Base-by-base conservation (phyloP, 2,797 vertebrate species). In the Gallinago solitaria region DNA sequence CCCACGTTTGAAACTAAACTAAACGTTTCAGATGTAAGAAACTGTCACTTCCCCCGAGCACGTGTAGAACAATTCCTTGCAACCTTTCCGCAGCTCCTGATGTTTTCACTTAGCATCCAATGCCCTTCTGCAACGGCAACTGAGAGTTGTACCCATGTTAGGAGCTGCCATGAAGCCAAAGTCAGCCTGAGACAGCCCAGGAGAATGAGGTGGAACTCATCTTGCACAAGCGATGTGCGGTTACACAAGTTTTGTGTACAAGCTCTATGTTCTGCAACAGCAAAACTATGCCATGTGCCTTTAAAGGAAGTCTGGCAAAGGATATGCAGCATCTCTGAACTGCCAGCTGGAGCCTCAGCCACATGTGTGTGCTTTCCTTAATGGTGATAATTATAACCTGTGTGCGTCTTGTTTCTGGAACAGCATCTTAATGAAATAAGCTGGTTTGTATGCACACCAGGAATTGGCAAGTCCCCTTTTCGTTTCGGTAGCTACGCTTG, bases 181-280 rank as follows among this genome's bases (percentile, higher is more conserved):
- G 45, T 5, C 30, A 30, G 60, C 9, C 61, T 1, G 2, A 19
- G 65, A 24, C 47, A 48, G 47, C 47, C 23, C 63, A 2, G 41
- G n/a, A 51, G 57, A 56, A 17, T 1, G 30, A 48, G 27, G 14
- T 13, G 59, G 67, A 48, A 18, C 4, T 50, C 19, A 28, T 20
- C 35, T 81, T n/a, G 30, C 0, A 2, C 74, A 61, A 84, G 50
- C 1, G 0, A 11, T 5, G 25, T 7, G 71, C 6, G 13, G 24
- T 86, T 74, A 37, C 69, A 23, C 57, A 33, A 39, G 77, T 37
- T 69, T 12, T 51, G 51, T 18, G 63, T 35, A 19, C 21, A 5
- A 83, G 68, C 25, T 56, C n/a, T 25, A 1, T 4, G 0, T 21
- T 11, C 41, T 24, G 0, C 9, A 35, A 53, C 6, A 50, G 45